Conservation (phyloP, 2,888 invertebrate species). For the Homarus gammarus region DNA sequence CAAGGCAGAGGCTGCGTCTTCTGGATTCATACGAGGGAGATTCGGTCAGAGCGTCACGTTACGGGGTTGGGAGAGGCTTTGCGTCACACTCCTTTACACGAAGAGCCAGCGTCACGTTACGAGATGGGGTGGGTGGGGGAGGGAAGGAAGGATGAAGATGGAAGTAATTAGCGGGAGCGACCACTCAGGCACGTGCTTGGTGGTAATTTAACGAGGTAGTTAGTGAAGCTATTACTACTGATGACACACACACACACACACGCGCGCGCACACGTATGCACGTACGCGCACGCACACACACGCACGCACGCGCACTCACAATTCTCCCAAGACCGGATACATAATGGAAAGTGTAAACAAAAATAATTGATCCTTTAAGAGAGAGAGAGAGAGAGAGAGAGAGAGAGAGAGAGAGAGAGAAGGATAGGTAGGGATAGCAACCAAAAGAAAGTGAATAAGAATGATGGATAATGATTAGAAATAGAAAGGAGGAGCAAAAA, state of each 20-base stretch:
- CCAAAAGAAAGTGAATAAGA: too few species aligned
- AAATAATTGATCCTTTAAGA: neutral
- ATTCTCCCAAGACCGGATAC: neutral
- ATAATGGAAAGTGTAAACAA: neutral
- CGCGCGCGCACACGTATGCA: too few species aligned
- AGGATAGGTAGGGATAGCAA: neutral
- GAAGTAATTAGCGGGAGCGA: slow-evolving; percentile 3
- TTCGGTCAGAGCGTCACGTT: too few species aligned
- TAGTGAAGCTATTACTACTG: neutral
- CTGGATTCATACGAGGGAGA: too few species aligned
- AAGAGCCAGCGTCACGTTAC: too few species aligned
- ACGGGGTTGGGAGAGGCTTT: too few species aligned
- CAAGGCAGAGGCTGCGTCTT: too few species aligned
- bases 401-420: slow-evolving; percentile 13
- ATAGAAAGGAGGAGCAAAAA: too few species aligned
- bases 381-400: neutral
- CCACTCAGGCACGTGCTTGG: slow-evolving; percentile 2
- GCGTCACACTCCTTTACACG: too few species aligned
- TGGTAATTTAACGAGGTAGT: slow-evolving; percentile 29
- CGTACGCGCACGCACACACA: neutral
- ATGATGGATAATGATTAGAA: too few species aligned
- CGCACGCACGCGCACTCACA: neutral
- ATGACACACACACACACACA: neutral
- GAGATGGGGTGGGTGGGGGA: neutral
- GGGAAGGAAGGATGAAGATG: too few species aligned